These are phyloP conservation scores for Ferrisia virgata DNA, from an alignment of 2,888 invertebrate species.

Conservation along the genomic window DNA sequence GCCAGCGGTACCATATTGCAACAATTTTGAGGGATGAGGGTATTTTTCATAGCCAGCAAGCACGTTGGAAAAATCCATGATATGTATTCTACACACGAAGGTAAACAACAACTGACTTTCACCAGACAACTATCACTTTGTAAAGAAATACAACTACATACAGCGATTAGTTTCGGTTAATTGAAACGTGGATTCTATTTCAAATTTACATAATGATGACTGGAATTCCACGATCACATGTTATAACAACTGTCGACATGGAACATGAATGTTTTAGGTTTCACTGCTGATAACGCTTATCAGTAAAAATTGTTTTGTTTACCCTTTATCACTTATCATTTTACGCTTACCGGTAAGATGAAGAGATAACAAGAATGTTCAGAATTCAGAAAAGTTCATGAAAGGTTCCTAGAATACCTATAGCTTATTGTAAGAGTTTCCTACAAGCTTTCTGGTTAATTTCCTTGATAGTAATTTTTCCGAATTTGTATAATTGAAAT, in stretches of 20 bases:
- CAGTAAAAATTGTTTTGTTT: no score
- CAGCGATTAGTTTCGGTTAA: not conserved
- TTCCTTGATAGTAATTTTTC: no score
- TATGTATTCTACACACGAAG: not conserved
- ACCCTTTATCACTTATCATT: no score
- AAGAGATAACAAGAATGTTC: no score
- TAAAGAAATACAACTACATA: not conserved
- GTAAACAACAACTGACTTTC: not conserved
- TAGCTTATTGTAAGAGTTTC: no score
- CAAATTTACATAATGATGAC: not conserved
- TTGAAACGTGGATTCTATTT: not conserved
- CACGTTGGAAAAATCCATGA: slow-evolving; percentile 32
- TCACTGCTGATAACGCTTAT: no score
- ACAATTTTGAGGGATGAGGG: slow-evolving; percentile 28
- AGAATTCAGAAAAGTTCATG: no score
- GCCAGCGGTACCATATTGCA: slow-evolving; percentile 48
- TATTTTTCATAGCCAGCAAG: slow-evolving; percentile 15
- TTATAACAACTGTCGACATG: not conserved
- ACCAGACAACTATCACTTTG: not conserved
- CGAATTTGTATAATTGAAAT: no score
- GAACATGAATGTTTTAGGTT: no score
- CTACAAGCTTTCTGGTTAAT: no score
- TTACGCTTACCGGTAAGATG: no score
- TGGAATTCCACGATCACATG: not conserved
- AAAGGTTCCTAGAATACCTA: no score